Conservation (phyloP, 2,113 vertebrate species). For the Microcebus lehilahytsara region DNA sequence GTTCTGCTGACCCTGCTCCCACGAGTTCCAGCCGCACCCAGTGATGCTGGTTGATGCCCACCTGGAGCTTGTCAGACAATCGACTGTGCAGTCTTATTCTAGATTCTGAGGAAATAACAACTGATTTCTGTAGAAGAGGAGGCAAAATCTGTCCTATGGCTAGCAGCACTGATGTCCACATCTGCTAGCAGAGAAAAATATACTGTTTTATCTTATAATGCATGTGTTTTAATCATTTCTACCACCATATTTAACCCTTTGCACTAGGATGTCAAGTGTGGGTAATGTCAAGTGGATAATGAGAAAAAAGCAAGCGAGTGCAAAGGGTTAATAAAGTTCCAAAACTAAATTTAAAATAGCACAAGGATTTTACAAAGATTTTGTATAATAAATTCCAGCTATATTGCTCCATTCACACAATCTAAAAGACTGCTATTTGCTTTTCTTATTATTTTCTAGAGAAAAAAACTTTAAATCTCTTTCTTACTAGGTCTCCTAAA, state of each 20-base stretch:
- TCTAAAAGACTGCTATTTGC: conserved; percentile 11
- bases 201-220: neutral
- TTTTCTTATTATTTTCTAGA: conserved; percentile 57
- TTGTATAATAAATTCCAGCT: neutral
- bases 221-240: neutral
- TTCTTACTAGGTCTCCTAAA: conserved; percentile 37
- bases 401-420: neutral
- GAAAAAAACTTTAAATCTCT: neutral
- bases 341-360: conserved; percentile 4
- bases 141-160: neutral
- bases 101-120: neutral
- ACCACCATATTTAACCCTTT: neutral
- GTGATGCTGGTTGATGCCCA: neutral
- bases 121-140: neutral
- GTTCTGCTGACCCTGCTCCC: neutral
- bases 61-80: neutral
- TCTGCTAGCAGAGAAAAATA: neutral
- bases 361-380: neutral
- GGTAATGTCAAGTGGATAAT: no score
- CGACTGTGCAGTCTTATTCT: neutral
- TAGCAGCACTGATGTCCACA: neutral
- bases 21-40: neutral
- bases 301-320: no score
- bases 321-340: neutral
- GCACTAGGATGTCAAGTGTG: no score